Evolutionary conservation across 2,113 vertebrate genomes (phyloP), one percentile per base, ranked within the genome.

Genomic region (Pachypanchax playfairii): DNA sequence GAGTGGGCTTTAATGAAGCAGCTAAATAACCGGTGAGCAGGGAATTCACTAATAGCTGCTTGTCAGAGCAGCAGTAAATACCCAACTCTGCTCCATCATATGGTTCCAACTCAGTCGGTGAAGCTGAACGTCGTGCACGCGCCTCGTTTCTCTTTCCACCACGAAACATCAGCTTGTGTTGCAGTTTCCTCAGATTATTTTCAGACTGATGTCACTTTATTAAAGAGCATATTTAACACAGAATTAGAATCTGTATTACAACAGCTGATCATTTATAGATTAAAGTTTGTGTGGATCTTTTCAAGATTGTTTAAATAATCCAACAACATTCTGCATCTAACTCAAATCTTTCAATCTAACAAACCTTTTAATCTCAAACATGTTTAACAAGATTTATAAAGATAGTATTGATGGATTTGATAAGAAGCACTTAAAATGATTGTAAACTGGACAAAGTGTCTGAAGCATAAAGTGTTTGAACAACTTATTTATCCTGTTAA

Each of bases 1-100:
- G 46, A 58, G 66, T 50, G 80, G 73, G 60, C 84, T 82, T 72
- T 86, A 87, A 90, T 85, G 82, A 85, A 84, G 86, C 80, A 65
- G 74, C 78, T 88, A 86, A 88, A 85, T 67, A 76, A 75, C 71
- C 59, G 70, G 50, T 56, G 82, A 85, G 84, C 21, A 13, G 84
- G 84, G 83, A 79, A 73, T 86, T 87, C 50, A 9, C 80, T 87
- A 86, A 85, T 79, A 70, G 81, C 75, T 42, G 57, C 85, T 82
- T 80, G 79, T 87, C 82, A 83, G 81, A 65, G 79, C 73, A 25
- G 81, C 81, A 75, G 68, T 81, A 79, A 83, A 79, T 79, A 78
- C 60, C 59, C 70, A 39, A 42, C 62, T 73, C 44, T 11, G 54
- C 52, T 83, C 73, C 65, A 54, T 73, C 79, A 29, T 63, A 61